phyloP scores from a whole-genome alignment of 1,140 invertebrate species.

The Zaprionus taronus region DNA sequence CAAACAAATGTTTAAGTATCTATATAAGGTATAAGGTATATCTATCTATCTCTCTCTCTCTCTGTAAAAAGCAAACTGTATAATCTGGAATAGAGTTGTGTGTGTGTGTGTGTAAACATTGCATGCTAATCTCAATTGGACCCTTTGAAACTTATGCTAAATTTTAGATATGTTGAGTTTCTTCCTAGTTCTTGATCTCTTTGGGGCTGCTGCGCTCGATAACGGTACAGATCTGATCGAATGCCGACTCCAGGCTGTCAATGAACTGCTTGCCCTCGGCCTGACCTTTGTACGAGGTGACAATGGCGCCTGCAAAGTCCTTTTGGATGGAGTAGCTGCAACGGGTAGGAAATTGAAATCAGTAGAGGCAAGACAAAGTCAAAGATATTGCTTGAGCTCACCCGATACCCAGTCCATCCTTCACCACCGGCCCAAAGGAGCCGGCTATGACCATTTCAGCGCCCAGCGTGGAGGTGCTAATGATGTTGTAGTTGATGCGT shows the following conservation, averaged over 20 bases:
- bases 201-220: conserved; percentile 60
- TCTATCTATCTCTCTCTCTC: neutral
- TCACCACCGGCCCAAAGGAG: conserved; percentile 96
- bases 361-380: neutral
- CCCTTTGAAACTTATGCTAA: neutral
- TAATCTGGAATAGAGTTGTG: neutral
- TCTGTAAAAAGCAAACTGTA: neutral
- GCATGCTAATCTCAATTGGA: neutral
- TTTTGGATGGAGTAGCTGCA: conserved; percentile 61
- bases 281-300: conserved; percentile 91
- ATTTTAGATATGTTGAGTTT: neutral
- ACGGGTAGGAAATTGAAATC: neutral
- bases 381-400: conserved; percentile 84
- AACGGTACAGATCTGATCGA: conserved; percentile 83
- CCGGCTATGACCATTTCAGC: conserved; percentile 95
- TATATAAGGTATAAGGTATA: neutral
- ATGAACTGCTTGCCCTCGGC: conserved; percentile 90
- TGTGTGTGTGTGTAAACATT: neutral
- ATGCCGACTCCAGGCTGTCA: conserved; percentile 88
- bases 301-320: conserved; percentile 90
- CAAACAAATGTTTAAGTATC: neutral
- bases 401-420: conserved; percentile 96
- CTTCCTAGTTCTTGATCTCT: conserved; percentile 4
- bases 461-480: conserved; percentile 97
- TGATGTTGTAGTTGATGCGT: conserved; percentile 93